Evolutionary conservation across 2,888 invertebrate genomes (phyloP).

Genomic region (Calliopum simillimum): DNA sequence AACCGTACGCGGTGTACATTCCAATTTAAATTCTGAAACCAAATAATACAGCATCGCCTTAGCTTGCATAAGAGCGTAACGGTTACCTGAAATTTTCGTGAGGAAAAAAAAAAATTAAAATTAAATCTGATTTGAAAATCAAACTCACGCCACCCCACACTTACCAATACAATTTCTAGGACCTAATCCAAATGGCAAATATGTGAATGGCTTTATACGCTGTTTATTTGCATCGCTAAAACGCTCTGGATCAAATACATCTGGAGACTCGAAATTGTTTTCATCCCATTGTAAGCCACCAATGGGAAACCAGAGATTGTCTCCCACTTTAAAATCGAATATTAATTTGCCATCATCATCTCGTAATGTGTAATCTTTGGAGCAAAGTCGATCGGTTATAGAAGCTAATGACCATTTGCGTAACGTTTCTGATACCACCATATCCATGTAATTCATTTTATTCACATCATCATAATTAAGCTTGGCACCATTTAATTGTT

Average conservation of each 20-base stretch:
- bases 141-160: slow-evolving; percentile 46
- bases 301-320: slow-evolving; percentile 64
- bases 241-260: slow-evolving; percentile 70
- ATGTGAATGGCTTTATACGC: slow-evolving; percentile 64
- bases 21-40: slow-evolving; percentile 44
- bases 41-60: slow-evolving; percentile 47
- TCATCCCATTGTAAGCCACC: slow-evolving; percentile 68
- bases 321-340: slow-evolving; percentile 68
- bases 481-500: slow-evolving; percentile 61
- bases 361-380: slow-evolving; percentile 63
- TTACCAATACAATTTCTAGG: slow-evolving; percentile 72
- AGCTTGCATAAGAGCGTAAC: slow-evolving; percentile 44
- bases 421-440: slow-evolving; percentile 70
- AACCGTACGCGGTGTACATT: slow-evolving; percentile 40
- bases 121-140: too few species aligned
- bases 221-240: slow-evolving; percentile 71
- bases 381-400: slow-evolving; percentile 67
- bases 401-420: slow-evolving; percentile 67
- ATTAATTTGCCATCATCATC: slow-evolving; percentile 67
- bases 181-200: slow-evolving; percentile 71
- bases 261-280: slow-evolving; percentile 69
- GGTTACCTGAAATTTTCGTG: slow-evolving; percentile 59
- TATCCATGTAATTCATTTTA: slow-evolving; percentile 71
- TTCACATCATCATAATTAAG: slow-evolving; percentile 69
- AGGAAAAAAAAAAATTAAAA: background rate